Percentiles rank a stretch among this genome's conserved stretches.
Conservation (phyloP, 2,797 vertebrate genomes). For the Myripristis murdjan region DNA sequence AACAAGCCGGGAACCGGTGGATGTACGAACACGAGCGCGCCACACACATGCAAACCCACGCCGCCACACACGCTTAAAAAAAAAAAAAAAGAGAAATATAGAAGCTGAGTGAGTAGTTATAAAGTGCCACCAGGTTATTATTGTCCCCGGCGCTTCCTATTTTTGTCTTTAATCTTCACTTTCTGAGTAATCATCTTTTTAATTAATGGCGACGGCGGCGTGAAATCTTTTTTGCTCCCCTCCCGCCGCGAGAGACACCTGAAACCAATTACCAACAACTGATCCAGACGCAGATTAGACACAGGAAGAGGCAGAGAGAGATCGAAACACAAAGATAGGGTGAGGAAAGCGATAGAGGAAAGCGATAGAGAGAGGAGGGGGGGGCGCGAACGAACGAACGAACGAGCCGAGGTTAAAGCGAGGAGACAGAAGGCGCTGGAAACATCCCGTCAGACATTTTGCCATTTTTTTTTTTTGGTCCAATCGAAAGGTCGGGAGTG, state of each 20-base stretch:
- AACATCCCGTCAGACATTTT: not conserved
- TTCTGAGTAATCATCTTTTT: constrained; percentile 77
- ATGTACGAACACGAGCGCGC: constrained; percentile 9
- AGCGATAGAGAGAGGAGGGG: not conserved
- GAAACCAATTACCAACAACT: constrained; percentile 73
- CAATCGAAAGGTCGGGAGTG: too few species aligned
- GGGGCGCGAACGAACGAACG: too few species aligned
- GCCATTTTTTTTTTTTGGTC: not conserved
- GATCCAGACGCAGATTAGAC: constrained; percentile 65
- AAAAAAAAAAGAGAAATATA: not conserved
- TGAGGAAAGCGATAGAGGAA: not conserved
- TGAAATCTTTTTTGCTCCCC: constrained; percentile 53
- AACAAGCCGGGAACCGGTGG: constrained; percentile 32
- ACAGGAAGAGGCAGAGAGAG: constrained; percentile 29
- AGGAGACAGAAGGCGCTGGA: not conserved
- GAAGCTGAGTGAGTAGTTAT: constrained; percentile 52
- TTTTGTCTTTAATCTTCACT: constrained; percentile 64
- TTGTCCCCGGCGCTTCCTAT: constrained; percentile 53
- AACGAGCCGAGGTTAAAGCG: not conserved
- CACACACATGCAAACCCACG: constrained; percentile 1
- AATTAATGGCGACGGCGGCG: constrained; percentile 67
- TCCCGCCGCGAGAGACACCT: constrained; percentile 61
- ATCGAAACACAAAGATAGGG: not conserved
- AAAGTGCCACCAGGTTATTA: constrained; percentile 57
- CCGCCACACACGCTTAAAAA: constrained; percentile 21